Percentiles rank a stretch among this genome's conserved stretches.
phyloP scores from a whole-genome alignment of 2,797 vertebrate genomes.

The Apogon hyalosoma region DNA sequence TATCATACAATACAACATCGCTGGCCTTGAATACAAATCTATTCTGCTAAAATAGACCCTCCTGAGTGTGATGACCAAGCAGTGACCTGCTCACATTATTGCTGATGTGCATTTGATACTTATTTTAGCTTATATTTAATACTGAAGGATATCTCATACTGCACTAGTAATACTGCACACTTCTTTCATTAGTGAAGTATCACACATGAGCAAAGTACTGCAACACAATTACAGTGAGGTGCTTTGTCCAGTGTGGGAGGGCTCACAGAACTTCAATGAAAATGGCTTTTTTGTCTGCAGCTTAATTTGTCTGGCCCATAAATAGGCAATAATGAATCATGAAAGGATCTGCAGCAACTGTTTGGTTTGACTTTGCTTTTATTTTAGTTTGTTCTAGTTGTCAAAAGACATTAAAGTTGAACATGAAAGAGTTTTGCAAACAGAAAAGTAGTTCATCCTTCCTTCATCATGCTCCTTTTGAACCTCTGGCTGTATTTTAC shows the following conservation, averaged over 20 bases:
- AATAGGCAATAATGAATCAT: constrained; percentile 5
- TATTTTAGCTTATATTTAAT: constrained; percentile 1
- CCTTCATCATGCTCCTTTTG: constrained; percentile 27
- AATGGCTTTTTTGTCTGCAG: not conserved
- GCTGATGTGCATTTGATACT: constrained; percentile 21
- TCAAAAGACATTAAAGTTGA: constrained; percentile 1
- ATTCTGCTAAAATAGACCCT: constrained; percentile 21
- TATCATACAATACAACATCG: constrained; percentile 37
- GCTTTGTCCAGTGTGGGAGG: not conserved
- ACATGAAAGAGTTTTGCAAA: constrained; percentile 18
- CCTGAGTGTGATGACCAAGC: constrained; percentile 23
- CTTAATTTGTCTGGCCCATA: constrained; percentile 2
- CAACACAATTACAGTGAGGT: not conserved
- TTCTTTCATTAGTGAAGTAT: not conserved
- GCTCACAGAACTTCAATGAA: not conserved
- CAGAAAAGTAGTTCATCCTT: constrained; percentile 19
- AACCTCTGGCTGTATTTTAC: constrained; percentile 20
- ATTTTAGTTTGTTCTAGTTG: constrained; percentile 5
- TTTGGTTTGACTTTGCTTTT: constrained; percentile 19
- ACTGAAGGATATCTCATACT: not conserved
- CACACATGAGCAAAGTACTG: constrained; percentile 4
- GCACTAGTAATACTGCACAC: no score
- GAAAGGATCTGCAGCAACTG: constrained; percentile 1
- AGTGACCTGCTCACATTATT: constrained; percentile 12
- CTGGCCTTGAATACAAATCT: constrained; percentile 43